Conservation (phyloP, 2,797 vertebrate species). For the Centroberyx gerrardi region DNA sequence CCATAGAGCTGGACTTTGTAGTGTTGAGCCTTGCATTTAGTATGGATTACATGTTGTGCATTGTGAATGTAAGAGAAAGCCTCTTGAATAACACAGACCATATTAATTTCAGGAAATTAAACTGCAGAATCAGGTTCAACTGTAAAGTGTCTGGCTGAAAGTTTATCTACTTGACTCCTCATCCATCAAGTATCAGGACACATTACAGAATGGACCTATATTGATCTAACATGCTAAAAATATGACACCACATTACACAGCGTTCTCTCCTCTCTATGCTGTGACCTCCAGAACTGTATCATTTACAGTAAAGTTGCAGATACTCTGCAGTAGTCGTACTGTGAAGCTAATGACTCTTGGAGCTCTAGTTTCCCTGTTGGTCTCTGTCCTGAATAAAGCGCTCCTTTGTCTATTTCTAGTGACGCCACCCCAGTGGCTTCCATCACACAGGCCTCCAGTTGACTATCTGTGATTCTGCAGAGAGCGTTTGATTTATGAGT, state of each 20-base stretch:
- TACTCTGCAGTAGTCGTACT: slow-evolving; percentile 9
- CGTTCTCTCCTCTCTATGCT: too few species aligned
- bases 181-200: background rate
- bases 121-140: background rate
- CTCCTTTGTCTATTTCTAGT: slow-evolving; percentile 56
- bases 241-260: background rate
- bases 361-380: slow-evolving; percentile 21
- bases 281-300: background rate
- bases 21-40: background rate
- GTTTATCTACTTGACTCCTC: background rate
- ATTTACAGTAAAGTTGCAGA: slow-evolving; percentile 36
- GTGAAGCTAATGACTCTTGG: slow-evolving; percentile 39
- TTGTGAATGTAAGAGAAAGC: too few species aligned
- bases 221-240: background rate
- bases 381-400: too few species aligned
- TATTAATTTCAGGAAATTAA: background rate
- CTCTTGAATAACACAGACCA: background rate
- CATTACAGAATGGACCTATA: background rate
- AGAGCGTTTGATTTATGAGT: slow-evolving; percentile 59
- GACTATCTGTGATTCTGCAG: slow-evolving; percentile 48
- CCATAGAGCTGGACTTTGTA: background rate
- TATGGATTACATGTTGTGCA: slow-evolving; percentile 16
- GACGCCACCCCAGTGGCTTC: slow-evolving; percentile 33
- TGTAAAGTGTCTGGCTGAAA: background rate
- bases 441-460: slow-evolving; percentile 35